Base-by-base conservation (phyloP, 1,140 invertebrate species). In the Drosophila kikkawai region DNA sequence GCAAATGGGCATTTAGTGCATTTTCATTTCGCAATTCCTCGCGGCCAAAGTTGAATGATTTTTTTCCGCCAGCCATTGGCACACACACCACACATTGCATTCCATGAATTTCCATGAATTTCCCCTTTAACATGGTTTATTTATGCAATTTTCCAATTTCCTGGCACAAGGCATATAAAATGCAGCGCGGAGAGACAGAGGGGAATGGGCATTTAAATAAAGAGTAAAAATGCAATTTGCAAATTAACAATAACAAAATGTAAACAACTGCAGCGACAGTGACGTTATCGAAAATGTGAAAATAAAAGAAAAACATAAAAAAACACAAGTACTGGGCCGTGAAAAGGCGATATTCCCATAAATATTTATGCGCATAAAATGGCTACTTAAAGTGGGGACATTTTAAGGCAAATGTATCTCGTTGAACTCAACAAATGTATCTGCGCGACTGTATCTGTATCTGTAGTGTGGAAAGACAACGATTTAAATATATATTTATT, bases 221-320 rank as follows among this genome's bases (percentile, higher is more conserved):
- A 78, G 75, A 63, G 65, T 55, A 47, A 69, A 87, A 87, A 79
- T 81, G 69, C 81, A 88, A 80, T 90, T 88, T 88, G 85, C 80
- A 88, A 90, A 90, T 90, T 67, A 79, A 88, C 66, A 88, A 79
- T 65, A 80, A 70, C 58, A 68, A 68, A 67, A 61, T 80, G 69
- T 75, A 80, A 75, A 87, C 47, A 68, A 78, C 50, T 13, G 44
- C 55, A 45, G 66, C 34, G 48, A 73, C 69, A 60, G 67, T 74
- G 47, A 75, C 64, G 59, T 58, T 51, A 61, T 55, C 42, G 50
- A 75, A 44, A 32, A 26, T 26, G n/a, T 9, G 15, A 22, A 50
- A 65, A 68, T 15, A 7, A 7, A 36, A 44, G 44, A 55, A 19
- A 44, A 1, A 22, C 9, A 34, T 34, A 37, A 45, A 6, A 45